phyloP scores from a whole-genome alignment of 2,113 vertebrate species.

The Forbesichthys papilliferus region DNA sequence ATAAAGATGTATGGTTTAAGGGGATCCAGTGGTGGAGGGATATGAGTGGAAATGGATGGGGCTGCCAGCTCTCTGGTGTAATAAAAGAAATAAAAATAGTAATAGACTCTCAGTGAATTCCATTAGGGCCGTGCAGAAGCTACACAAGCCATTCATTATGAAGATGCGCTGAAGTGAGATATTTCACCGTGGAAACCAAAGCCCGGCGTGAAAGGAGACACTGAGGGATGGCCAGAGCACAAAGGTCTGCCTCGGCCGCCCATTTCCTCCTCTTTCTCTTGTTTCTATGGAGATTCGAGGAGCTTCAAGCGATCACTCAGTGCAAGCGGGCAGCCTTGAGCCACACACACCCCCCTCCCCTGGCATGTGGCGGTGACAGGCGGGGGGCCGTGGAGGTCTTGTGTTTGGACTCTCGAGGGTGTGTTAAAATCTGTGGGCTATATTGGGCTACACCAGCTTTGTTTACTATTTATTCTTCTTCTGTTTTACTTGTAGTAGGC shows the following conservation, averaged over 20 bases:
- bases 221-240: constrained; percentile 64
- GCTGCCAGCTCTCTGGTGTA: constrained; percentile 66
- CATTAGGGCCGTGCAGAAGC: constrained; percentile 72
- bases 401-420: constrained; percentile 48
- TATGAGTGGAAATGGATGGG: constrained; percentile 69
- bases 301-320: constrained; percentile 72
- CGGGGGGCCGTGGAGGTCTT: constrained; percentile 48
- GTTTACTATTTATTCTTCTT: constrained; percentile 35
- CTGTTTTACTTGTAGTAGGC: constrained; percentile 1
- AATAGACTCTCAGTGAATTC: constrained; percentile 75
- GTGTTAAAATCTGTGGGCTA: constrained; percentile 39
- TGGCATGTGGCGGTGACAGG: constrained; percentile 38
- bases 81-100: constrained; percentile 77
- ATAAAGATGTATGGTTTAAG: constrained; percentile 71
- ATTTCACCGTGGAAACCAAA: constrained; percentile 68
- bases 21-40: constrained; percentile 61
- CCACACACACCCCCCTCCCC: constrained; percentile 58
- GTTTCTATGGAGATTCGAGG: constrained; percentile 75
- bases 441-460: constrained; percentile 43
- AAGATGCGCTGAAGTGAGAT: constrained; percentile 69
- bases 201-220: constrained; percentile 61
- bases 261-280: constrained; percentile 46
- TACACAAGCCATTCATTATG: constrained; percentile 74
- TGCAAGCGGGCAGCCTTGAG: constrained; percentile 63
- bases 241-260: constrained; percentile 56